These are phyloP conservation scores for Eurytemora carolleeae DNA, from an alignment of 1,140 invertebrate genomes.

Conservation along the genomic window DNA sequence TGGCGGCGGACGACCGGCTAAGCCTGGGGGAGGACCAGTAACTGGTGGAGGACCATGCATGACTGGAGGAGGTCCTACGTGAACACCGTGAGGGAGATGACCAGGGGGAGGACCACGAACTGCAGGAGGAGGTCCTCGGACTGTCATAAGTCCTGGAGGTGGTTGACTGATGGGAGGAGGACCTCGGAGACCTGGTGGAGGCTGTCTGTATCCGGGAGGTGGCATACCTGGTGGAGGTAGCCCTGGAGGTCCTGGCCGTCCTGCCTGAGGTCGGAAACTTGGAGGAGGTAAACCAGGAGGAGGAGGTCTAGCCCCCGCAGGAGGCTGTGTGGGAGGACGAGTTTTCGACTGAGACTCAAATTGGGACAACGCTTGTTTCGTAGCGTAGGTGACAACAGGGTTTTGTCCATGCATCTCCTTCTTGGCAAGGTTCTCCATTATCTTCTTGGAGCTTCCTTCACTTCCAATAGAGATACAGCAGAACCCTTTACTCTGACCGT, in stretches of 20 bases:
- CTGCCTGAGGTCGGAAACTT: constrained; percentile 2
- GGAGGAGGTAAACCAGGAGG: constrained; percentile 1
- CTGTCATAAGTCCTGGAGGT: constrained; percentile 30
- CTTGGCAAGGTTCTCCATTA: constrained; percentile 78
- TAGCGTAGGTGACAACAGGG: constrained; percentile 81
- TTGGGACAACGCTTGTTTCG: constrained; percentile 64
- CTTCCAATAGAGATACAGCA: constrained; percentile 78
- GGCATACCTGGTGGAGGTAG: constrained; percentile 15
- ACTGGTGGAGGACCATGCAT: constrained; percentile 13
- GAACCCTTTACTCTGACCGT: constrained; percentile 97
- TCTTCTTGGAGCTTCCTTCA: constrained; percentile 64
- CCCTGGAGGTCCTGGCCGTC: constrained; percentile 17
- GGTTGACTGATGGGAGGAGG: constrained; percentile 25
- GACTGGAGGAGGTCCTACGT: constrained; percentile 1
- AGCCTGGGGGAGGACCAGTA: constrained; percentile 7
- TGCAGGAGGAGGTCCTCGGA: constrained; percentile 33
- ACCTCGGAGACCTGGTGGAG: constrained; percentile 16
- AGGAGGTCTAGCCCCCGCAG: neutral
- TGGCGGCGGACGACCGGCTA: constrained; percentile 34
- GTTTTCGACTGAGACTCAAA: constrained; percentile 81
- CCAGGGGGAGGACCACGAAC: constrained; percentile 20
- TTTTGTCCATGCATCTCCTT: constrained; percentile 86
- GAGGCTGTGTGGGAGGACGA: constrained; percentile 49
- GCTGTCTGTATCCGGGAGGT: constrained; percentile 13
- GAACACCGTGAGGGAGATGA: constrained; percentile 17